Evolutionary conservation across 2,113 vertebrate genomes (phyloP).

Genomic region (Paedocypris sp.): DNA sequence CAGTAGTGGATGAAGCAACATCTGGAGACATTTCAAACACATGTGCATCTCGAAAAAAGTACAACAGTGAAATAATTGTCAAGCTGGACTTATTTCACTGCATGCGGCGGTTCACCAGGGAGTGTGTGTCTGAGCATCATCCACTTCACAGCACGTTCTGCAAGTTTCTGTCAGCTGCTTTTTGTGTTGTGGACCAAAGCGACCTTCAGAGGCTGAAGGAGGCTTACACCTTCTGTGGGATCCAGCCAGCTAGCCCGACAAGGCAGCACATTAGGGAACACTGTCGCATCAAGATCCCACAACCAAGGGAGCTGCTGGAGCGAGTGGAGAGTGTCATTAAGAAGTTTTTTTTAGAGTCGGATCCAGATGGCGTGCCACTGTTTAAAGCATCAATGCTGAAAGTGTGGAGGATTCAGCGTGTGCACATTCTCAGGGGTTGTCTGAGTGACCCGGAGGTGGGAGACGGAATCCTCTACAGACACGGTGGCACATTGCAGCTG

Average conservation of each 20-base stretch:
- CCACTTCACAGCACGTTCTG: slow-evolving; percentile 18
- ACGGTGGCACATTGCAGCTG: slow-evolving; percentile 25
- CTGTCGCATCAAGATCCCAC: slow-evolving; percentile 13
- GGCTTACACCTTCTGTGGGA: slow-evolving; percentile 19
- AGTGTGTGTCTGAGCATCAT: slow-evolving; percentile 30
- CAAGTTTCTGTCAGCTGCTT: slow-evolving; percentile 19
- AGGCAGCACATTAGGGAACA: slow-evolving; percentile 24
- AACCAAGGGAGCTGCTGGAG: slow-evolving; percentile 12
- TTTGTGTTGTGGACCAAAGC: slow-evolving; percentile 15
- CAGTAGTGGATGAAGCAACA: neutral
- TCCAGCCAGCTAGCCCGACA: slow-evolving; percentile 22
- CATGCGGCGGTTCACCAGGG: slow-evolving; percentile 4
- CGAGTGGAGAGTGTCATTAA: slow-evolving; percentile 16
- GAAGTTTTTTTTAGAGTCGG: neutral
- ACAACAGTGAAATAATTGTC: neutral
- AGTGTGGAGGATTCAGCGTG: slow-evolving; percentile 24
- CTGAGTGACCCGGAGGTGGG: slow-evolving; percentile 19
- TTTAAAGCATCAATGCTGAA: slow-evolving; percentile 3
- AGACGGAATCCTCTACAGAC: slow-evolving; percentile 24
- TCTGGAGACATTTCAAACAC: neutral
- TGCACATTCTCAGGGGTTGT: slow-evolving; percentile 17
- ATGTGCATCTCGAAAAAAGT: neutral
- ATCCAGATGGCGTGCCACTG: neutral
- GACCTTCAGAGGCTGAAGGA: slow-evolving; percentile 20
- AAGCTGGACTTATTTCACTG: slow-evolving; percentile 30